phyloP scores from a whole-genome alignment of 2,888 invertebrate species.

The Thumatha senex region DNA sequence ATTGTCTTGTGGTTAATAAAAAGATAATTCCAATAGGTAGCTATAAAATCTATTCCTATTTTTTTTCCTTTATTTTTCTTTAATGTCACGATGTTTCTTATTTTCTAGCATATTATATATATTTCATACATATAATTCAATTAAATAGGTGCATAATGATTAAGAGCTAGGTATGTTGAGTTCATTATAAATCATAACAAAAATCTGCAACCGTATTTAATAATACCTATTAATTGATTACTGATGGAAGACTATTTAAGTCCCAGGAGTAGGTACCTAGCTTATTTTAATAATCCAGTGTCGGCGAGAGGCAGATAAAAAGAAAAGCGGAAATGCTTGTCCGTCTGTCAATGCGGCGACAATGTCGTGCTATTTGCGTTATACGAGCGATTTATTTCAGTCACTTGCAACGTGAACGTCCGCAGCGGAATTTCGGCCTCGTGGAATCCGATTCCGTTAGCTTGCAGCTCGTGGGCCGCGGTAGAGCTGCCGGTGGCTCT shows the following conservation, averaged over 20 bases:
- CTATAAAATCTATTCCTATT: too few species aligned
- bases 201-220: too few species aligned
- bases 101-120: too few species aligned
- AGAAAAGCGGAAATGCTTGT: slow-evolving; percentile 77
- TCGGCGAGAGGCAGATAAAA: slow-evolving; percentile 53
- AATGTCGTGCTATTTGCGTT: slow-evolving; percentile 81
- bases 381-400: slow-evolving; percentile 82
- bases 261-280: slow-evolving; percentile 52
- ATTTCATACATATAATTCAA: too few species aligned
- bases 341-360: slow-evolving; percentile 77
- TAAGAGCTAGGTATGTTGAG: too few species aligned
- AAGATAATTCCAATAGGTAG: too few species aligned
- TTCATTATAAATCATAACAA: too few species aligned
- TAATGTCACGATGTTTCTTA: too few species aligned
- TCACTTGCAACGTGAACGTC: slow-evolving; percentile 79
- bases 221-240: slow-evolving; percentile 39
- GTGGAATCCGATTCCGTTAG: slow-evolving; percentile 79
- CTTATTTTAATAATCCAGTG: slow-evolving; percentile 45
- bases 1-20: too few species aligned
- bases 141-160: too few species aligned
- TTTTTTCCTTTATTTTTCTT: too few species aligned
- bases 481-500: slow-evolving; percentile 34
- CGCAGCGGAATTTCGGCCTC: slow-evolving; percentile 79
- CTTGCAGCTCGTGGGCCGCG: slow-evolving; percentile 44
- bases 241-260: slow-evolving; percentile 59